These are phyloP conservation scores for Lethenteron reissneri DNA, from an alignment of 2,113 vertebrate species.

Conservation along the genomic window DNA sequence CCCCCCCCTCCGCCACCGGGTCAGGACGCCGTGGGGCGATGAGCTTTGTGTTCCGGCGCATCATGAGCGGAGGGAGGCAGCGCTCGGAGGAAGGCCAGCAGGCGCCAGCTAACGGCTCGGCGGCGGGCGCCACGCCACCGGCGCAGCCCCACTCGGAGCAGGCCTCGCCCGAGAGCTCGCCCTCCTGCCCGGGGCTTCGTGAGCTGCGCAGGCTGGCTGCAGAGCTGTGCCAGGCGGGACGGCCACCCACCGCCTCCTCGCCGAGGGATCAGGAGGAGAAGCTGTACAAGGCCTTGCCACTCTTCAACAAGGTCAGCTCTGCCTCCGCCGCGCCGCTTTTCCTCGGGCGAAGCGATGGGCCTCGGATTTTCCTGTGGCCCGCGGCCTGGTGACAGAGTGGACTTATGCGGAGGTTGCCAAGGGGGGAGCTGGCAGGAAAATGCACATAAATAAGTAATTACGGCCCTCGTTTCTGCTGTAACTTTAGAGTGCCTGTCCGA, in stretches of 20 bases:
- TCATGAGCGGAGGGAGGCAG: not conserved
- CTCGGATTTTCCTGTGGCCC: not conserved
- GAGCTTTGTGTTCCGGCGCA: conserved; percentile 4
- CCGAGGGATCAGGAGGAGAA: conserved; percentile 98
- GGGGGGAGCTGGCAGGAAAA: not conserved
- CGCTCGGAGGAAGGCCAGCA: not conserved
- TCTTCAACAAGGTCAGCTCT: conserved; percentile 72
- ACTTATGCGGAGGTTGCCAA: not conserved
- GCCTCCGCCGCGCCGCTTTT: not conserved
- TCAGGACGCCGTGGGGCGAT: not conserved
- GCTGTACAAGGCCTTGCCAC: conserved; percentile 95
- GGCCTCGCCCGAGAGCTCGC: not conserved
- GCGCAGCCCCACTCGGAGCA: conserved; percentile 1
- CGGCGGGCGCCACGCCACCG: not conserved
- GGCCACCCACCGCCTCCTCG: conserved; percentile 66
- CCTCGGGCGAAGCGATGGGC: not conserved
- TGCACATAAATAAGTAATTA: not conserved
- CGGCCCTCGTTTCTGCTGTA: not conserved
- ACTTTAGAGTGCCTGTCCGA: too few relatives aligned
- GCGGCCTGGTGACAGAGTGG: not conserved
- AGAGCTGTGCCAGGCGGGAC: conserved; percentile 60
- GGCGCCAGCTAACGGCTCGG: not conserved
- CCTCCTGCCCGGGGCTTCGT: conserved; percentile 51
- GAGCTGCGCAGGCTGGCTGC: conserved; percentile 88
- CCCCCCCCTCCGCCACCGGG: too few relatives aligned